Base-by-base conservation (phyloP, 2,888 invertebrate species). In the Thymelicus acteon region DNA sequence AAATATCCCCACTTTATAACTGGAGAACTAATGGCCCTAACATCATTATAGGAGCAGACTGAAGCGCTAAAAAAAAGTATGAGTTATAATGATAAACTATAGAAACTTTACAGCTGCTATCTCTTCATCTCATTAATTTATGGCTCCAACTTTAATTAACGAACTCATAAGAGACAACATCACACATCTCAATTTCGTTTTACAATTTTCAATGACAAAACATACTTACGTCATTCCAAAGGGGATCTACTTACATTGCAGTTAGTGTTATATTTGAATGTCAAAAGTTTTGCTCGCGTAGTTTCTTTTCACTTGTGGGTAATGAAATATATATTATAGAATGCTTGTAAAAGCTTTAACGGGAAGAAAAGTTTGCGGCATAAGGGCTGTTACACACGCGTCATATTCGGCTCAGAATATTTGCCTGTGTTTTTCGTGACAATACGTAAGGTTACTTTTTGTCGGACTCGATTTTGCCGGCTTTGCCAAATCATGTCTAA, bases 161-260 rank as follows among this genome's bases (percentile, higher is more conserved):
- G 49, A 7, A 49, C 15, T 49, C 49, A 49, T 49, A 49, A n/a
- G 15, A 49, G 15, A 49, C 49, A 49, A 49, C 49, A 49, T 49
- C 15, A 15, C 7, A 15, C 15, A 49, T 49, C 49, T 49, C 15
- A 1, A 15, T 15, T 49, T 49, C 15, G n/a, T 15, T 49, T 49
- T 49, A 49, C 49, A 49, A 15, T 1, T 44, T 44, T 44, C 49
- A 15, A 49, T n/a, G n/a, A 15, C n/a, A 49, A 15, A 49, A 49
- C 7, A 15, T 49, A 49, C 6, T n/a, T 15, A 19, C 7, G 49
- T 49, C 49, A 49, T 49, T 49, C 15, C 15, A 15, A 49, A 15
- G n/a, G 15, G n/a, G 15, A 49, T 15, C 15, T 49, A 49, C 15
- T 49, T 15, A 15, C 15, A 49, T 6, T 6, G 1, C 2, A 10